phyloP scores from a whole-genome alignment of 1,140 invertebrate species.

The Battus philenor region DNA sequence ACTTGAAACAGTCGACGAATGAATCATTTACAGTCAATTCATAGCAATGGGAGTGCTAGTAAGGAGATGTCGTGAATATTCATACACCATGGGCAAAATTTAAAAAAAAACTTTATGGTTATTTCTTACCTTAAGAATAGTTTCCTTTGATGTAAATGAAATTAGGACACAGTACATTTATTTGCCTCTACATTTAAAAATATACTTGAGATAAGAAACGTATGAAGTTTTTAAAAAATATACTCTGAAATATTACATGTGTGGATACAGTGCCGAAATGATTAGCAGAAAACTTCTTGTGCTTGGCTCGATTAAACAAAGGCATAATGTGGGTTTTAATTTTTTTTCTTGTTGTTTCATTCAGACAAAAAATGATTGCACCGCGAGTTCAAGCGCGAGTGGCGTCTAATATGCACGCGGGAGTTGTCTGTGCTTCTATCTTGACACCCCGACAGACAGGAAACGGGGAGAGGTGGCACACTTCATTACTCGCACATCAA shows the following conservation, averaged over 20 bases:
- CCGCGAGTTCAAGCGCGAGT: conserved; percentile 22
- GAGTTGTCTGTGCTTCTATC: conserved; percentile 47
- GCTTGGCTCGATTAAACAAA: conserved; percentile 12
- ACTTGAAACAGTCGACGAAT: too few species aligned
- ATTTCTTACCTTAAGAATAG: too few species aligned
- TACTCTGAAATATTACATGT: conserved; percentile 4
- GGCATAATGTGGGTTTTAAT: conserved; percentile 10
- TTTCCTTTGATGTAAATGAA: too few species aligned
- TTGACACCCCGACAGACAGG: conserved; percentile 61
- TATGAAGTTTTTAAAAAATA: too few species aligned
- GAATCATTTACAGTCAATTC: too few species aligned
- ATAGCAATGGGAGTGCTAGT: too few species aligned
- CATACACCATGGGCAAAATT: too few species aligned
- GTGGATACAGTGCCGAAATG: conserved; percentile 12
- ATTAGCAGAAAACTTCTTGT: conserved; percentile 14
- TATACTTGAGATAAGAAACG: too few species aligned
- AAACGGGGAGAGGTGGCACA: conserved; percentile 62
- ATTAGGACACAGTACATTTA: too few species aligned
- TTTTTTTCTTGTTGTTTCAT: conserved; percentile 16
- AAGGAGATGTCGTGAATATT: too few species aligned
- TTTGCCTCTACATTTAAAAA: too few species aligned
- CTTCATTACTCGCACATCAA: conserved; percentile 73
- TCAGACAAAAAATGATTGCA: conserved; percentile 13
- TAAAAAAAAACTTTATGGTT: too few species aligned
- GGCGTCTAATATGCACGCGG: conserved; percentile 47